A percentile compares a stretch with the other conserved stretches of the same genome.
phyloP scores from a whole-genome alignment of 2,888 invertebrate genomes.

The Phaedon cochleariae region DNA sequence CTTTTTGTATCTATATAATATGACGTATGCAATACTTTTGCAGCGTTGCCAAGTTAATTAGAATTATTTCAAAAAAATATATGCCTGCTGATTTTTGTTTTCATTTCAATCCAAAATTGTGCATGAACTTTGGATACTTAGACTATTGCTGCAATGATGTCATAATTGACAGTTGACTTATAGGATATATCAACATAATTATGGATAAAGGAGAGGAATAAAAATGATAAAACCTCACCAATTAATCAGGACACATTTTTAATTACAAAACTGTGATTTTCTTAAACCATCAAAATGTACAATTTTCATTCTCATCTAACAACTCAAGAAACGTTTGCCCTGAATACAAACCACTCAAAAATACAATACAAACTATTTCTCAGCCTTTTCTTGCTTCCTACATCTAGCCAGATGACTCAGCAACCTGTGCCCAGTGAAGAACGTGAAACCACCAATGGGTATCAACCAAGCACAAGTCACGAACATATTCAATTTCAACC shows the following conservation, averaged over 20 bases:
- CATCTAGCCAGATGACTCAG: conserved; percentile 77
- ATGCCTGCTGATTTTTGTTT: too few relatives aligned
- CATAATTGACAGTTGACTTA: too few relatives aligned
- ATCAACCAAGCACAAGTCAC: conserved; percentile 89
- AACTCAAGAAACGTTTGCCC: not conserved
- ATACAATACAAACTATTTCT: conserved; percentile 27
- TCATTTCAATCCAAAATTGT: too few relatives aligned
- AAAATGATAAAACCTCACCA: too few relatives aligned
- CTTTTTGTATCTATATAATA: too few relatives aligned
- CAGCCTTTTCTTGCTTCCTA: conserved; percentile 45
- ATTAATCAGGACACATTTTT: not conserved
- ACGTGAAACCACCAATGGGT: conserved; percentile 86
- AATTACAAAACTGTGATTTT: not conserved
- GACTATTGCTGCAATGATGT: too few relatives aligned
- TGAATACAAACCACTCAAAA: conserved; percentile 2
- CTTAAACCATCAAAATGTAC: not conserved
- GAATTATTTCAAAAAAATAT: too few relatives aligned
- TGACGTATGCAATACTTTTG: too few relatives aligned
- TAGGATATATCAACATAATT: too few relatives aligned
- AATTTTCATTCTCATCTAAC: not conserved
- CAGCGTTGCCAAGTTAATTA: too few relatives aligned
- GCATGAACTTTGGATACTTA: too few relatives aligned
- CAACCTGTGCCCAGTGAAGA: conserved; percentile 92
- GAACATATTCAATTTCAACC: conserved; percentile 96
- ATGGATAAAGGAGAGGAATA: too few relatives aligned